A percentile compares a stretch with the other conserved stretches of the same genome.
Evolutionary conservation across 2,113 vertebrate genomes (phyloP).

Genomic region (Cyanoramphus novaezelandiae): DNA sequence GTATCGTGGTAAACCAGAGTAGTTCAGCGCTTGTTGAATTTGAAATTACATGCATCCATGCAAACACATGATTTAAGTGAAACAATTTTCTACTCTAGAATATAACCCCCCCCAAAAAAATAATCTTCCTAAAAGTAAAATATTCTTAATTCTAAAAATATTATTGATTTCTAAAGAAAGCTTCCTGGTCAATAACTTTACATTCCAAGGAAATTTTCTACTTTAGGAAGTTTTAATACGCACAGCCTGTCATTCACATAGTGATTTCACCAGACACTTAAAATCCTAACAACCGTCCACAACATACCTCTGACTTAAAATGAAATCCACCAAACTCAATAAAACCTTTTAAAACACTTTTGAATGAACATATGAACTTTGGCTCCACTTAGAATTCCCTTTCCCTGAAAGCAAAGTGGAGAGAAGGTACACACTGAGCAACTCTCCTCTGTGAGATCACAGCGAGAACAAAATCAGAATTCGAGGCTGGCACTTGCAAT

Average conservation of each 20-base stretch:
- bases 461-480: background rate
- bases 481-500: background rate
- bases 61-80: background rate
- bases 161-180: background rate
- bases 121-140: background rate
- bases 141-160: background rate
- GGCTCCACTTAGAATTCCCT: background rate
- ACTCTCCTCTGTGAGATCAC: fast-evolving
- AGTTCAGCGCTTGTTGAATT: background rate
- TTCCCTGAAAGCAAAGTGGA: background rate
- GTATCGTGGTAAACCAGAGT: background rate
- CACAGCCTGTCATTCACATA: background rate
- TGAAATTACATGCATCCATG: background rate
- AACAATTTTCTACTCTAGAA: background rate
- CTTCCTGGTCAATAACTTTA: background rate
- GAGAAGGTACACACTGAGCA: background rate
- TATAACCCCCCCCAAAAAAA: background rate
- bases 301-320: background rate
- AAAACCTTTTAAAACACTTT: background rate
- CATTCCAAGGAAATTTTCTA: background rate
- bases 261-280: background rate
- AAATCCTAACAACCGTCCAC: background rate
- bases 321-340: background rate
- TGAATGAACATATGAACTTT: background rate
- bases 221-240: background rate